phyloP scores from a whole-genome alignment of 1,140 invertebrate genomes.

The Platyscapa corneri region DNA sequence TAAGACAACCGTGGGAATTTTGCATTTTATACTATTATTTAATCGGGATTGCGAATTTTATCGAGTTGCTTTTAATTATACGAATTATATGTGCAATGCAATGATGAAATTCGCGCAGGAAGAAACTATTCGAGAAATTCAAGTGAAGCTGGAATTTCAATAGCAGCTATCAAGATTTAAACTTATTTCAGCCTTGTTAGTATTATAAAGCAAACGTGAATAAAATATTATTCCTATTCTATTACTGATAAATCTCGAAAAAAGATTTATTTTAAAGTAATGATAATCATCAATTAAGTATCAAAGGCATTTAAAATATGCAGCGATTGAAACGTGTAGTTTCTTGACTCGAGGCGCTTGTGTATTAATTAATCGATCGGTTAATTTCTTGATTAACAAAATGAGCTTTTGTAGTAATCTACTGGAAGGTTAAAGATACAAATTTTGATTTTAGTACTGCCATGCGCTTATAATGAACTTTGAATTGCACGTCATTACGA shows the following conservation, averaged over 20 bases:
- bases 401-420: background rate
- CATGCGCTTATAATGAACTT: background rate
- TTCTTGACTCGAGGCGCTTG: background rate
- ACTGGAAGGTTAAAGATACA: background rate
- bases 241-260: too few species aligned
- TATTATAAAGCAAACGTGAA: too few species aligned
- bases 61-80: background rate
- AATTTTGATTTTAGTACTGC: background rate
- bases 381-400: too few species aligned
- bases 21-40: too few species aligned
- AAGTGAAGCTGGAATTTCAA: background rate
- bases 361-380: background rate
- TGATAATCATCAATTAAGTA: too few species aligned
- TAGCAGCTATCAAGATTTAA: background rate
- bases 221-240: too few species aligned
- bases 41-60: background rate
- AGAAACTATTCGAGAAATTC: background rate
- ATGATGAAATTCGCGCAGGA: background rate
- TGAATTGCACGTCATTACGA: background rate
- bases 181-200: background rate
- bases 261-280: too few species aligned
- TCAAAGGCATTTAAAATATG: too few species aligned
- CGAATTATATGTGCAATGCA: background rate
- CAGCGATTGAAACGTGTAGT: too few species aligned
- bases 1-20: background rate